Base-by-base conservation (phyloP, 2,113 vertebrate species). In the Plecturocebus donacophilus region DNA sequence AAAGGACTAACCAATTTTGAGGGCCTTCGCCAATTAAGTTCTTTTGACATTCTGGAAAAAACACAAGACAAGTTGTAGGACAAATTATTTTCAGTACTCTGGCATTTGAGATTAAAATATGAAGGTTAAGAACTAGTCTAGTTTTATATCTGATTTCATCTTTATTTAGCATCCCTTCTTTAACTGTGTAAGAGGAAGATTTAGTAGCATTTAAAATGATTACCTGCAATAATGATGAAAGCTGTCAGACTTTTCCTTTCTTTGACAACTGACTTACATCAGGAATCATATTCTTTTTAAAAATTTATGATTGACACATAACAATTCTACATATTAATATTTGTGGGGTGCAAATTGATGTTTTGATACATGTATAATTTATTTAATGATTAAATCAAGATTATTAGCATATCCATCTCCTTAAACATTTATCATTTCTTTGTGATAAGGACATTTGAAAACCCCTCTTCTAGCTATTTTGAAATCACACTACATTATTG, bases 41-140 rank as follows among this genome's bases (percentile, higher is more conserved):
- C 16, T 54, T 82, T 89, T 94, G 87, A 68, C 32, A 47, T 17
- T 71, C 94, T 89, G n/a, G 20, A 98, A 86, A 90, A 94, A 35
- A 82, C 35, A 42, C 38, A 66, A 66, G 58, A 86, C 66, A 71
- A 79, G 19, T 42, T 91, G 11, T 61, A 61, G 27, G 30, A 93
- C 71, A 98, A 49, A 83, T 61, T 88, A 2, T 19, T 35, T 68
- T 9, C 4, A 2, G 21, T 81, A 49, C 73, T 35, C 16, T 91
- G 19, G 10, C 20, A 89, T 79, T 91, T 96, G 61, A 95, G 47
- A 70, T 66, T 87, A 82, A 95, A 95, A 73, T 79, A 70, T 84
- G 42, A 95, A 93, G 40, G 54, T 80, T 85, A 90, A 92, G n/a
- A 35, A 91, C 35, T 93, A 45, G 47, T 77, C 87, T 54, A 52